phyloP scores from a whole-genome alignment of 2,888 invertebrate species.

The Stictocephala bisonia region DNA sequence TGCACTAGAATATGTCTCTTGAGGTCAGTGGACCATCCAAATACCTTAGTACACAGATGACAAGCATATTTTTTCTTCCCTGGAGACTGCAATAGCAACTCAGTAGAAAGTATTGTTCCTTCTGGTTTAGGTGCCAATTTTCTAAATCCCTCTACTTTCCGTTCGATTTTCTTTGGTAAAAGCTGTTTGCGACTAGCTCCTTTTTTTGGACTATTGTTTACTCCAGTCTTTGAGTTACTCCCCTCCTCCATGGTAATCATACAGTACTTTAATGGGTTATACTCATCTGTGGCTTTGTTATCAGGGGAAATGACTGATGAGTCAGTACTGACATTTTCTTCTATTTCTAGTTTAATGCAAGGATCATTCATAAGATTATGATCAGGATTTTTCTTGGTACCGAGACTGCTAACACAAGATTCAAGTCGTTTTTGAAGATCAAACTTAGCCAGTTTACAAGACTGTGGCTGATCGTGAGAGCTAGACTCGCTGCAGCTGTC shows the following conservation, averaged over 20 bases:
- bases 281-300: conserved; percentile 32
- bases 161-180: conserved; percentile 53
- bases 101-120: not conserved
- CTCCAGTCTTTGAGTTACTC: conserved; percentile 34
- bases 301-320: not conserved
- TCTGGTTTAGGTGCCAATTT: conserved; percentile 48
- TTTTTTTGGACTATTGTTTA: conserved; percentile 43
- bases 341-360: conserved; percentile 5
- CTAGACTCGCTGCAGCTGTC: conserved; percentile 14
- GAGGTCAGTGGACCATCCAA: conserved; percentile 65
- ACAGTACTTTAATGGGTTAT: conserved; percentile 60
- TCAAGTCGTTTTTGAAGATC: conserved; percentile 57
- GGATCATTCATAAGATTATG: not conserved
- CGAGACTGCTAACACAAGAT: conserved; percentile 56
- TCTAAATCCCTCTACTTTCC: conserved; percentile 28
- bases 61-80: conserved; percentile 63
- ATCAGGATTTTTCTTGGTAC: conserved; percentile 32
- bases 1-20: conserved; percentile 65
- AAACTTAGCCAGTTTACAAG: conserved; percentile 51
- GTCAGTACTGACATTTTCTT: not conserved
- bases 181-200: conserved; percentile 53
- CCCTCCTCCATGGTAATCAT: conserved; percentile 61
- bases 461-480: not conserved
- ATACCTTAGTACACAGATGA: conserved; percentile 63
- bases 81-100: not conserved